Evolutionary conservation across 2,797 vertebrate genomes (phyloP).

Genomic region (Cuculus canorus): DNA sequence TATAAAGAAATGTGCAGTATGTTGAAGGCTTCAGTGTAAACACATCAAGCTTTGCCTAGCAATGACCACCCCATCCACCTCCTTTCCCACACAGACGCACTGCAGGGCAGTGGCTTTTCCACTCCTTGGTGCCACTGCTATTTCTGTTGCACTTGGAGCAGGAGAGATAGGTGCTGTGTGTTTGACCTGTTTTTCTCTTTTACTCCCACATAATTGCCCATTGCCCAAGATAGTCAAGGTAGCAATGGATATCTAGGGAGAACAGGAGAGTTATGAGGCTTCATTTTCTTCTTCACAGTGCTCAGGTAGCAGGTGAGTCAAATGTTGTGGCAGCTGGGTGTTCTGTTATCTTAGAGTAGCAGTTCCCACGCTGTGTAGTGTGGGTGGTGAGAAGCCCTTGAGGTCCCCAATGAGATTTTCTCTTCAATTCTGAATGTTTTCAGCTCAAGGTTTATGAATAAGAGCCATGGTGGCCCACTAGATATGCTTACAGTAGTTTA

Average conservation of each 20-base stretch:
- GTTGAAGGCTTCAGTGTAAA: constrained; percentile 22
- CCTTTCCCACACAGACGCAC: not conserved
- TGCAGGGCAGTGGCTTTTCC: not conserved
- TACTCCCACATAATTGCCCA: not conserved
- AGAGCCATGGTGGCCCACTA: accelerated
- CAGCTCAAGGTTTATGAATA: not conserved
- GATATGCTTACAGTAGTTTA: not conserved
- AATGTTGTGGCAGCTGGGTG: not conserved
- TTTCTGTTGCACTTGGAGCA: not conserved
- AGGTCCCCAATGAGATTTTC: not conserved
- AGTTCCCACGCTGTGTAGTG: not conserved
- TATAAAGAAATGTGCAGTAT: constrained; percentile 10
- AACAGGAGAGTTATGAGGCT: not conserved
- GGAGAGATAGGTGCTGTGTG: accelerated
- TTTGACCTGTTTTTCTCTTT: not conserved
- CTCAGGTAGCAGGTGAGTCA: not conserved
- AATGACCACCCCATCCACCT: not conserved
- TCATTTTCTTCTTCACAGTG: not conserved
- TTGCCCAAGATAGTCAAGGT: not conserved
- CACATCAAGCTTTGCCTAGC: not conserved
- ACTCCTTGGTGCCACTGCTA: not conserved
- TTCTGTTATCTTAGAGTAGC: not conserved
- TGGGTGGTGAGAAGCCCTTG: not conserved
- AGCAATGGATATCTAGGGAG: not conserved
- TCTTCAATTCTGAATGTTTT: not conserved